phyloP scores from a whole-genome alignment of 2,113 vertebrate genomes.

The Silurus glanis region DNA sequence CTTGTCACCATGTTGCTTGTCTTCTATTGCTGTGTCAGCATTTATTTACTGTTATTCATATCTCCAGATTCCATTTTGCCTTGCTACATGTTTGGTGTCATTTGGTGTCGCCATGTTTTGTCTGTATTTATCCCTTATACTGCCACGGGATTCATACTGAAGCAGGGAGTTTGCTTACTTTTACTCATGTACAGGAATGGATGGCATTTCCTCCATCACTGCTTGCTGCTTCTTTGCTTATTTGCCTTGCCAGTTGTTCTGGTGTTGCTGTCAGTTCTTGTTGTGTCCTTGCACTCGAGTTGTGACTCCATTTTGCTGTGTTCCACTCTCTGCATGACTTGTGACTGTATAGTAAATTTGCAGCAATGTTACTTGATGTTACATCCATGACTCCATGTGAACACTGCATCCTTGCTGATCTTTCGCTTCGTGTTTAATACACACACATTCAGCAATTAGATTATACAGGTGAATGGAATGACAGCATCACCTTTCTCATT shows the following conservation, averaged over 20 bases:
- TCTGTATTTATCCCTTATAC: not conserved
- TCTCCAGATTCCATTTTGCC: not conserved
- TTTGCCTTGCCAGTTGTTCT: no score
- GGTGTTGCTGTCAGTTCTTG: not conserved
- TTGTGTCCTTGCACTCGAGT: not conserved
- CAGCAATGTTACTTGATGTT: no score
- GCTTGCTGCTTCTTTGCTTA: not conserved
- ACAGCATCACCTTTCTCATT: not conserved
- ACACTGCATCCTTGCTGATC: not conserved
- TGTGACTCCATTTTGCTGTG: not conserved
- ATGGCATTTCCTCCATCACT: no score
- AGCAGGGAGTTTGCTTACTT: no score
- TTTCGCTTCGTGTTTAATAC: not conserved
- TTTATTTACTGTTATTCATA: not conserved
- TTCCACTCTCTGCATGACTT: not conserved
- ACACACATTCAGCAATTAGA: not conserved
- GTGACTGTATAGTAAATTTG: no score
- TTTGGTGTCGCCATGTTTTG: not conserved
- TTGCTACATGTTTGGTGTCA: no score
- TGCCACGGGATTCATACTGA: no score
- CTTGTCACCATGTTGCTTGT: not conserved
- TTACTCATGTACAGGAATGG: no score
- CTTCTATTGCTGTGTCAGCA: not conserved
- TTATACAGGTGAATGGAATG: not conserved
- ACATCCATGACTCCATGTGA: not conserved